These are phyloP conservation scores for Turritopsis dohrnii DNA, from an alignment of 30 jellyfish, hydroid and myxozoan genomes.

Conservation along the genomic window DNA sequence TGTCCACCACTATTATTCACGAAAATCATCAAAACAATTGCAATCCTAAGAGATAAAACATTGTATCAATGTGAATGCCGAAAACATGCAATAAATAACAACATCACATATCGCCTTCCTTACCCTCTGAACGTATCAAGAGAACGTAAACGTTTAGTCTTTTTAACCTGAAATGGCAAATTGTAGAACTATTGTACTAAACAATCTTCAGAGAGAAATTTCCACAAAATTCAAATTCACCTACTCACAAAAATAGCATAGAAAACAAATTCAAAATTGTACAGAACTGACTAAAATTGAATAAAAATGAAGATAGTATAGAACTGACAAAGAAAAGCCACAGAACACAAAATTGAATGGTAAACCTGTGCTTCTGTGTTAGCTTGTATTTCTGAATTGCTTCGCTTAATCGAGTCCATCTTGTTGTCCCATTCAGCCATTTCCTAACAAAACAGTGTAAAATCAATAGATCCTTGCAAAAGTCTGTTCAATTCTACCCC, in stretches of 20 bases:
- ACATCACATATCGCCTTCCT: too few species aligned
- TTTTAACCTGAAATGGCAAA: background rate
- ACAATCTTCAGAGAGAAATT: background rate
- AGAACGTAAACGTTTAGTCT: slow-evolving; percentile 54
- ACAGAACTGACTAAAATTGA: too few species aligned
- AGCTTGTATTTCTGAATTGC: background rate
- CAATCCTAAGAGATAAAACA: slow-evolving; percentile 29
- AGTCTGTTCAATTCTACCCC: too few species aligned
- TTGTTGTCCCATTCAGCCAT: slow-evolving; percentile 37
- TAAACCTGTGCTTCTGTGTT: background rate
- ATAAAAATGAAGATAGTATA: background rate
- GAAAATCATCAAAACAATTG: slow-evolving; percentile 72
- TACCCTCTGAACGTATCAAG: slow-evolving; percentile 91
- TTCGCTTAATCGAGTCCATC: slow-evolving; percentile 10
- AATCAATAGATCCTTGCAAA: background rate
- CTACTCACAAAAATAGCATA: too few species aligned
- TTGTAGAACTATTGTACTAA: background rate
- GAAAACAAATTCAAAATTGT: too few species aligned
- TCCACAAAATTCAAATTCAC: background rate
- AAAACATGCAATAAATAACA: background rate
- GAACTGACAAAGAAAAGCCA: too few species aligned
- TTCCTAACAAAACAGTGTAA: slow-evolving; percentile 8
- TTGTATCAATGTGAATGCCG: background rate
- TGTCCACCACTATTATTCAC: slow-evolving; percentile 87
- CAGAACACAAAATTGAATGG: too few species aligned